Base-by-base conservation (phyloP, 1,140 invertebrate genomes). In the Camponotus floridanus region DNA sequence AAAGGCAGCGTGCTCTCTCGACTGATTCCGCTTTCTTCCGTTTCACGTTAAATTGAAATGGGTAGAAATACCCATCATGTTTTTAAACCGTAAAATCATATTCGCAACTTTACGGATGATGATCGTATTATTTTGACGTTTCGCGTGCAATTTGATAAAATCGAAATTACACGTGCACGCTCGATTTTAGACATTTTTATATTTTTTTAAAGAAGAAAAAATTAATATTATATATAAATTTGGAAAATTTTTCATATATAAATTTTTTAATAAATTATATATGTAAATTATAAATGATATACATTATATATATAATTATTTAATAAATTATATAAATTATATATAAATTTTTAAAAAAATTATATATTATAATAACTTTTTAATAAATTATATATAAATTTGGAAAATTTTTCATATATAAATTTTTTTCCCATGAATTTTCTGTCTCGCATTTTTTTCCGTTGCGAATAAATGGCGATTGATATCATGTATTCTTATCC, bases 11-110 rank as follows among this genome's bases (percentile, higher is more conserved):
- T 26, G 76, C 48, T 57, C 71, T 76, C 71, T 31, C 71, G 70
- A 62, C 48, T 64, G 64, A 70, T 51, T 83, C 79, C 68, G 68
- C 79, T 83, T 83, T 83, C 79, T 83, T 83, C 39, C 51, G 36
- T 73, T 73, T 81, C 68, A 74, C 79, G 31, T 83, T 62, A 73
- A 74, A 45, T 83, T 83, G 26, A 26, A 73, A 74, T 73, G 55
- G 55, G 8, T 11, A 45, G 64, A 51, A 31, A 71, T 33, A 73
- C 6, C 68, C 55, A 62, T 59, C 59, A 45, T 26, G 33, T 31
- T 73, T 81, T 70, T 61, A 67, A 81, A 57, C 36, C 79, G 39
- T 21, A 81, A 36, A 59, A 81, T 81, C 61, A 59, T 55, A 81
- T 73, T 55, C 33, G 79, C 33, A 15, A 73, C 67, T 73, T 81